phyloP scores from a whole-genome alignment of 2,797 vertebrate genomes.

The Notamacropus eugenii region DNA sequence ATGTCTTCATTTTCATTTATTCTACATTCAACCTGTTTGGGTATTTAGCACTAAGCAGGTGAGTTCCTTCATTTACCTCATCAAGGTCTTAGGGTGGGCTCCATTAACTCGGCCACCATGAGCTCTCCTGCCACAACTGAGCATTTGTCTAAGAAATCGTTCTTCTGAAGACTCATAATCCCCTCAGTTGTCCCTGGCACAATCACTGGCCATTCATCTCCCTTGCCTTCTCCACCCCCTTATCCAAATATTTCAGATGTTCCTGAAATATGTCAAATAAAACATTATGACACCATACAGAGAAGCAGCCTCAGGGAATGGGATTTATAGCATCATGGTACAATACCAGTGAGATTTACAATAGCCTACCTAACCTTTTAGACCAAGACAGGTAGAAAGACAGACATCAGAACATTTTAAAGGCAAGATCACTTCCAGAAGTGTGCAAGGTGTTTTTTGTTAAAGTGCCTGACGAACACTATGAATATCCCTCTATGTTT shows the following conservation, averaged over 20 bases:
- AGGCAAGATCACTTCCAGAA: conserved; percentile 37
- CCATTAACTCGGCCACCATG: neutral
- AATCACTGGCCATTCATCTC: neutral
- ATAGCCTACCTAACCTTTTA: neutral
- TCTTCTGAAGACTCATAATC: neutral
- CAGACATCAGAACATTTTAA: neutral
- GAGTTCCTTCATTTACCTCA: neutral
- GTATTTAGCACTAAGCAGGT: neutral
- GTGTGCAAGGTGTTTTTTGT: conserved; percentile 29
- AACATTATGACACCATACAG: neutral
- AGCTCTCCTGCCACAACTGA: neutral
- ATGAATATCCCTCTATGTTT: conserved; percentile 56
- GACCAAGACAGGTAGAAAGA: neutral
- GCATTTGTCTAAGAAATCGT: neutral
- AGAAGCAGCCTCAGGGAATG: neutral
- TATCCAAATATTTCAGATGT: conserved; percentile 40
- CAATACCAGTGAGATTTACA: conserved; percentile 45
- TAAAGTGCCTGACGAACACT: conserved; percentile 6
- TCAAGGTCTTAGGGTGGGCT: neutral
- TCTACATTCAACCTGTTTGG: neutral
- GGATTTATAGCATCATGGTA: neutral
- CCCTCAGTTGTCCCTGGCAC: neutral
- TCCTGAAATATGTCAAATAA: conserved; percentile 50
- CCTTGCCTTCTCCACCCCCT: neutral
- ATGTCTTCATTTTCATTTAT: neutral